These are phyloP conservation scores for Cynocephalus volans DNA, from an alignment of 2,113 vertebrate species.

Conservation along the genomic window DNA sequence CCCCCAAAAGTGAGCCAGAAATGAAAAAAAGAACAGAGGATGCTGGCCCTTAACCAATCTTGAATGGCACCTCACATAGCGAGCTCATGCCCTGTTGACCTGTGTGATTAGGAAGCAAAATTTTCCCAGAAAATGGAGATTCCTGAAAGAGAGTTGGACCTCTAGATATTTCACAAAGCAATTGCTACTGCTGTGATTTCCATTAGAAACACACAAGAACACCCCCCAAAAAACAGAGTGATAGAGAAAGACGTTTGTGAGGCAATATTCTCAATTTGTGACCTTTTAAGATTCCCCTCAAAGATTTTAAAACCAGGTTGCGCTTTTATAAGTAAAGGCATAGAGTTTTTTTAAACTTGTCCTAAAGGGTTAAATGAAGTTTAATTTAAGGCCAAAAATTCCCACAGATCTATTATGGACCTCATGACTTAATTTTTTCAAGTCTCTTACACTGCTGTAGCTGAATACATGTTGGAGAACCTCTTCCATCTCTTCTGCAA, in stretches of 20 bases:
- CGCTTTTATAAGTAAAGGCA: not conserved
- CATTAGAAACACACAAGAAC: not conserved
- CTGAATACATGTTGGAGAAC: not conserved
- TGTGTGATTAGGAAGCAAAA: not conserved
- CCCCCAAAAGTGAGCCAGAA: not conserved
- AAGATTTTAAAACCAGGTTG: not conserved
- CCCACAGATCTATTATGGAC: not conserved
- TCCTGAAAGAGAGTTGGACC: not conserved
- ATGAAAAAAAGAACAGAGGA: not conserved
- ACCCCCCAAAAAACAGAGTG: not conserved
- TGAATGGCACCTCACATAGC: not conserved
- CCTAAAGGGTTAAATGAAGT: conserved; percentile 12
- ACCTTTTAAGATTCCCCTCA: not conserved
- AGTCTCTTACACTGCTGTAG: not conserved
- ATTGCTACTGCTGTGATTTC: not conserved
- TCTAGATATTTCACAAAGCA: not conserved
- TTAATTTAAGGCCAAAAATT: not conserved
- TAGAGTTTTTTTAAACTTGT: not conserved
- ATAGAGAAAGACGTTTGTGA: not conserved
- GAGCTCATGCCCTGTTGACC: not conserved
- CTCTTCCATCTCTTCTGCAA: not conserved
- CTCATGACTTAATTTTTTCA: not conserved
- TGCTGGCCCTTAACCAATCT: not conserved
- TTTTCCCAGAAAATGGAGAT: not conserved
- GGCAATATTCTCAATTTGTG: not conserved